Base-by-base conservation (phyloP, 1,140 invertebrate species). In the Phthorimaea operculella region DNA sequence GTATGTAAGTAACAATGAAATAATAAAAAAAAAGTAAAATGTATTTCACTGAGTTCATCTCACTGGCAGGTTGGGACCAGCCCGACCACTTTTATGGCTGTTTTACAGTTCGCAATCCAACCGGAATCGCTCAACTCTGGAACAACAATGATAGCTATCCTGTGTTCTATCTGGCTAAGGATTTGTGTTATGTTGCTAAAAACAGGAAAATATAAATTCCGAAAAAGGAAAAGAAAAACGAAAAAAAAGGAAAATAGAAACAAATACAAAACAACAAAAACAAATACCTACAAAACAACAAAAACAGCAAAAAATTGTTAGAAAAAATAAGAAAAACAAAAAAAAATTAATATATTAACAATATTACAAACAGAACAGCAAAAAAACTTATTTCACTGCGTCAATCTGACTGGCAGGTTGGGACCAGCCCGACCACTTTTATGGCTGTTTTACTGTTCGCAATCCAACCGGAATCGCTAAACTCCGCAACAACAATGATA, bases 101-200 rank as follows among this genome's bases (percentile, higher is more conserved):
- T 80, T 78, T 80, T 76, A 78, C 77, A 73, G 75, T 78, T 74
- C 65, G 77, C 75, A 74, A 78, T 80, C 77, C 78, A 77, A 74
- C 74, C 77, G 69, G 67, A 72, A 73, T 64, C 70, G 63, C 76
- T 70, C 72, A 66, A 70, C 72, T 72, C 68, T 45, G 68, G 73
- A 75, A 74, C 68, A 71, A 64, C 63, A 59, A 63, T 68, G 60
- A 68, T 63, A 63, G 64, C 66, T 63, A 70, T 70, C 58, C 57
- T 55, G 36, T 39, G 60, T 63, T 64, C 59, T 66, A 51, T 52
- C 59, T 28, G 6, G 21, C 21, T 4, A 28, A 28, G 6, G 6
- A 28, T 28, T 4, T 28, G 21, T 28, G 21, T 28, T 6, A 6
- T 28, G 2, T 28, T 28, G 6, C 6, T 4, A 28, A 28, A 28